Percentiles rank a stretch among this genome's conserved stretches.
phyloP scores from a whole-genome alignment of 2,797 vertebrate species.

The Paedocypris micromegethes region DNA sequence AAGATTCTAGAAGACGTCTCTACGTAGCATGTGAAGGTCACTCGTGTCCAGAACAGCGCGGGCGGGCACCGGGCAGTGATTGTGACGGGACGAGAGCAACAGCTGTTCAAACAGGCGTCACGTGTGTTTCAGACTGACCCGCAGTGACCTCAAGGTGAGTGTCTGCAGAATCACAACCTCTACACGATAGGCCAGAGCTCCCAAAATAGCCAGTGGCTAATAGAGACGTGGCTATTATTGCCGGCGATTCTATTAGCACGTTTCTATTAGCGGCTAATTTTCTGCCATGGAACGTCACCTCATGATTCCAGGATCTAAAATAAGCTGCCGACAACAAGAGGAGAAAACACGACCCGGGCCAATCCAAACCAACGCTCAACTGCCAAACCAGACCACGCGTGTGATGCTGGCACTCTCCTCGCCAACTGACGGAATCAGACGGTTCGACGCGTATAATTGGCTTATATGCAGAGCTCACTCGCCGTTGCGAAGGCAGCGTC shows the following conservation, averaged over 20 bases:
- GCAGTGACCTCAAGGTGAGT: too few relatives aligned
- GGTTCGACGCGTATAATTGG: too few relatives aligned
- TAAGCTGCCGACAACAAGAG: conserved; percentile 51
- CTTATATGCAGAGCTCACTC: too few relatives aligned
- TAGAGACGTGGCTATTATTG: conserved; percentile 28
- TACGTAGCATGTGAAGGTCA: too few relatives aligned
- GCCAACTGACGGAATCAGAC: conserved; percentile 33
- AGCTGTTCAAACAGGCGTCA: too few relatives aligned
- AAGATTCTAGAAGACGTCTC: too few relatives aligned
- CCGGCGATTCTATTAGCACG: conserved; percentile 33
- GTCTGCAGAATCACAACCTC: neutral
- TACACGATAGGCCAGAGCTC: neutral
- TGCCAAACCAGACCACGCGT: conserved; percentile 51
- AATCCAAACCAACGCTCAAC: conserved; percentile 57
- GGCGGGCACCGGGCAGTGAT: too few relatives aligned
- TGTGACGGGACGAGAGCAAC: too few relatives aligned
- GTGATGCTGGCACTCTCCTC: conserved; percentile 40
- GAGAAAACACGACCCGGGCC: conserved; percentile 57
- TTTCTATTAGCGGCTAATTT: conserved; percentile 52
- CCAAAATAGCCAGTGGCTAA: conserved; percentile 13
- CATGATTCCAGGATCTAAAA: conserved; percentile 51
- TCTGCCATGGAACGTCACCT: conserved; percentile 52
- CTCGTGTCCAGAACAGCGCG: too few relatives aligned
- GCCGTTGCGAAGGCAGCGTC: too few relatives aligned
- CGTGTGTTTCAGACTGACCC: too few relatives aligned